Evolutionary conservation across 1,140 invertebrate species (phyloP).

Genomic region (Periplaneta americana): DNA sequence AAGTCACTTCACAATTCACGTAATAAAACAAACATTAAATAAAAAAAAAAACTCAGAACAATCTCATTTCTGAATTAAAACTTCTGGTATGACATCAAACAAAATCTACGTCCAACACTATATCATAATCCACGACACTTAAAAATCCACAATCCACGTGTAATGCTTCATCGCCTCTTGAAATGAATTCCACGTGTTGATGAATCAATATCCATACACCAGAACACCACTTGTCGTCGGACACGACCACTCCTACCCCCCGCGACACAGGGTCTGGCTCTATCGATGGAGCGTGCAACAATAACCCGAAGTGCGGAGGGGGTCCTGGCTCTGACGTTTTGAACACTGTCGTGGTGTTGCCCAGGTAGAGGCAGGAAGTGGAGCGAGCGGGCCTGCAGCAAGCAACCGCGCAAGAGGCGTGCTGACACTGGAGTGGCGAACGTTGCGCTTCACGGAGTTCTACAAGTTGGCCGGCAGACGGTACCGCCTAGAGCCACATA

Average conservation of each 20-base stretch:
- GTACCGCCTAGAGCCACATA: too few relatives aligned
- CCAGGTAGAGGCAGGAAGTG: too few relatives aligned
- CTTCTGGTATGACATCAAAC: too few relatives aligned
- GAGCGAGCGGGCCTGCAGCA: too few relatives aligned
- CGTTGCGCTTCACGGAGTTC: neutral
- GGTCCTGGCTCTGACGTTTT: too few relatives aligned
- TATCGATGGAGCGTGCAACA: neutral
- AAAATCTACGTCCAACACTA: too few relatives aligned
- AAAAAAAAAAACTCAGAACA: too few relatives aligned
- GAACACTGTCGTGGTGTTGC: neutral
- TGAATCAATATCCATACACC: neutral
- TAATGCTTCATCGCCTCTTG: neutral
- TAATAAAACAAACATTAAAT: too few relatives aligned
- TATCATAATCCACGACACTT: neutral
- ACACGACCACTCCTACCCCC: neutral
- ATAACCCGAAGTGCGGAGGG: neutral
- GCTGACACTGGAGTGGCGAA: neutral
- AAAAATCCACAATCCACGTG: neutral
- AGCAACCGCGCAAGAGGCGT: neutral
- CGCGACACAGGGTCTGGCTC: neutral
- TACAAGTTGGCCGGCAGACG: neutral
- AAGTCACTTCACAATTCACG: too few relatives aligned
- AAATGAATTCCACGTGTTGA: neutral
- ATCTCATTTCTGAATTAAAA: neutral
- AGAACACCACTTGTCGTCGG: neutral